Evolutionary conservation across 2,888 invertebrate genomes (phyloP), one percentile per base, ranked within the genome.

Genomic region (Plebejus argus): DNA sequence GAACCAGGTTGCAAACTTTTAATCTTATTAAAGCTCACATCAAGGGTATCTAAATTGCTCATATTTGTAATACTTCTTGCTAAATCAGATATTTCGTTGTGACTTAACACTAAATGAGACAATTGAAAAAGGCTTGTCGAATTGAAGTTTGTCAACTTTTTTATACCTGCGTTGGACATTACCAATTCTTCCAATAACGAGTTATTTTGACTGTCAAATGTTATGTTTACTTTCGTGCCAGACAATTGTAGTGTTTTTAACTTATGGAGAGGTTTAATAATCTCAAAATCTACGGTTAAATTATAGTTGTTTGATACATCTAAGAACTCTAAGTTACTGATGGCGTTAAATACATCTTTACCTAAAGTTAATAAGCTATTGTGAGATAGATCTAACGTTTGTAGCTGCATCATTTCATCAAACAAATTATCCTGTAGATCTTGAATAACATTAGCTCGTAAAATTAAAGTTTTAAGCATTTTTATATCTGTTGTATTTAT

Each of bases 11-110:
- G 89, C 77, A 91, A 87, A 35, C 79, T 85, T 45, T 79, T 82
- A 79, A 91, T 86, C 79, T 86, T 82, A 78, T 91, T 91, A 35
- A 80, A 85, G 81, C 91, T 91, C 33, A 91, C 78, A 82, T 91
- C 91, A 76, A 91, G 81, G 53, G 78, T 70, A 35, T 71, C 78
- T 18, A 91, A 80, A 56, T 79, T 58, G n/a, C 49, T 81, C 12
- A 90, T 72, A 76, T 87, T 86, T 66, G 80, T 78, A 79, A 91
- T 86, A 28, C 82, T 82, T 12, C 84, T 86, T 2, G 81, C 84
- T 77, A 91, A 78, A 23, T 82, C 82, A 2, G 82, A 56, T 15
- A 90, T 82, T 70, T 82, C 81, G 78, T 91, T 91, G 78, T 87
- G 78, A 72, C 81, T 89, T 23, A 92, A 79, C 15, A 79, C 76